Conservation (phyloP, 2,113 vertebrate genomes). For the Microcebus murinus region DNA sequence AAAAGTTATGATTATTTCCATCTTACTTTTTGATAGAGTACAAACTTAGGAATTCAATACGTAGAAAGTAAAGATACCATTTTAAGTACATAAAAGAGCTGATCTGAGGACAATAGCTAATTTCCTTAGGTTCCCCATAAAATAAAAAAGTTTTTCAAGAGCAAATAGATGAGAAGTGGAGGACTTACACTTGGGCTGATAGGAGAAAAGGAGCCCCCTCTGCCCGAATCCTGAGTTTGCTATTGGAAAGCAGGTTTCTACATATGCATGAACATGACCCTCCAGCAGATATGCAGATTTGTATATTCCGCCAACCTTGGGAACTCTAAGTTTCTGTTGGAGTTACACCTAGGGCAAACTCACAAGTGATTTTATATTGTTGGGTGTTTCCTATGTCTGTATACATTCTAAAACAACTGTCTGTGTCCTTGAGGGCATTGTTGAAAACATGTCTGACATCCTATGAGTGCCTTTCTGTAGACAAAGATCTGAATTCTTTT, state of each 20-base stretch:
- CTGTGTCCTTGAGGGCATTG: neutral
- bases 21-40: neutral
- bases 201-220: neutral
- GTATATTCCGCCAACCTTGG: neutral
- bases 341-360: neutral
- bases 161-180: neutral
- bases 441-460: neutral
- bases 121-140: neutral
- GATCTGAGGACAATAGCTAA: neutral
- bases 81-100: neutral
- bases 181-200: neutral
- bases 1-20: constrained; percentile 34
- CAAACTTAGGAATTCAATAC: neutral
- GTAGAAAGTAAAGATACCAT: neutral
- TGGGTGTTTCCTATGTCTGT: neutral
- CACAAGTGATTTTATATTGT: neutral
- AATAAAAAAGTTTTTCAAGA: neutral
- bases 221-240: neutral
- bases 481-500: neutral
- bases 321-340: neutral
- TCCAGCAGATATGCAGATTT: neutral
- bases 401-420: neutral
- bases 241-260: neutral
- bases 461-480: neutral
- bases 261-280: neutral